Evolutionary conservation across 2,888 invertebrate species (phyloP).

Genomic region (Himalopsyche tibetana): DNA sequence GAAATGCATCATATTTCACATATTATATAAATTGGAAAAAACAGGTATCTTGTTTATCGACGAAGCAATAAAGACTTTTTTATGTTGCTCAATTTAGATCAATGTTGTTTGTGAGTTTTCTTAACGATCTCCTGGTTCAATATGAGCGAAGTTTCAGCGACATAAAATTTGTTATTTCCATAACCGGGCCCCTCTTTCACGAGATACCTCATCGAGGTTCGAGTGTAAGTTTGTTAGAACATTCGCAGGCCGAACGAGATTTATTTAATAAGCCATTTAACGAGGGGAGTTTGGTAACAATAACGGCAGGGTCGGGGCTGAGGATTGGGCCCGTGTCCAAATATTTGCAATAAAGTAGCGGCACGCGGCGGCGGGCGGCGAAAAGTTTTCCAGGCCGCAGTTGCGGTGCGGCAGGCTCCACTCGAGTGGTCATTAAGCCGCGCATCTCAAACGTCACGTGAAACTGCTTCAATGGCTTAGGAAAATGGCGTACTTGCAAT

Average conservation of each 20-base stretch:
- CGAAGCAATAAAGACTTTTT: too few species aligned
- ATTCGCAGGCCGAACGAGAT: slow-evolving; percentile 48
- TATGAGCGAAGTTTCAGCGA: slow-evolving; percentile 23
- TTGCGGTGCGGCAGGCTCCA: background rate
- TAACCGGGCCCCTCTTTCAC: slow-evolving; percentile 3
- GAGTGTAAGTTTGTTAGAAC: background rate
- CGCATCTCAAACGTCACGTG: slow-evolving; percentile 24
- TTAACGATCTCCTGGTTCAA: slow-evolving; percentile 12
- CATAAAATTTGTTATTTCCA: slow-evolving; percentile 24
- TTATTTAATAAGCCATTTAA: slow-evolving; percentile 62
- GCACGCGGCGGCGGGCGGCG: slow-evolving; percentile 49
- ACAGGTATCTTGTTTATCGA: too few species aligned
- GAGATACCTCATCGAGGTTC: slow-evolving; percentile 5
- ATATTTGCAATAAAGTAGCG: slow-evolving; percentile 63
- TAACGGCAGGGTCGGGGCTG: slow-evolving; percentile 50
- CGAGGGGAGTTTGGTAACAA: slow-evolving; percentile 51
- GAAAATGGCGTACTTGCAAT: background rate
- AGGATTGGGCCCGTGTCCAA: slow-evolving; percentile 59
- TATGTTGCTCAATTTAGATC: too few species aligned
- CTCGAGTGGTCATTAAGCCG: slow-evolving; percentile 40
- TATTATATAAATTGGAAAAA: too few species aligned
- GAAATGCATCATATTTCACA: too few species aligned
- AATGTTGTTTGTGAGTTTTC: slow-evolving; percentile 19
- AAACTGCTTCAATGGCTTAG: slow-evolving; percentile 1
- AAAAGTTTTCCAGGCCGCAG: slow-evolving; percentile 37